Conservation (phyloP, 2,888 invertebrate genomes). For the Leptinotarsa rubiginosa region DNA sequence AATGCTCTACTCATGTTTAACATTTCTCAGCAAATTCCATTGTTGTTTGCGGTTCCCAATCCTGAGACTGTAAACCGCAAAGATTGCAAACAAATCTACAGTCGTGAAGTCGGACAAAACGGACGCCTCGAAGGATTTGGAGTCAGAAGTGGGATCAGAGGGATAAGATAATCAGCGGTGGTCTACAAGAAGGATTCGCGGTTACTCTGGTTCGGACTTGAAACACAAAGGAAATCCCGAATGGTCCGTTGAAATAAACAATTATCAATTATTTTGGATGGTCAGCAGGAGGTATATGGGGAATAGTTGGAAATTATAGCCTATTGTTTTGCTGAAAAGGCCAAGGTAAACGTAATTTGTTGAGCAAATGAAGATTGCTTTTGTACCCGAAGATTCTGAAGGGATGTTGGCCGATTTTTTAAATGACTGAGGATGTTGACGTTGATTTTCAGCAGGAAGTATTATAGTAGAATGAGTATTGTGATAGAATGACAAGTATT, state of each 20-base stretch:
- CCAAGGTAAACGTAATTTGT: constrained; percentile 41
- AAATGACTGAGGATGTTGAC: not conserved
- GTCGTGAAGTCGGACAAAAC: constrained; percentile 26
- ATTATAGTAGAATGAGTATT: no score
- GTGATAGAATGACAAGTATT: no score
- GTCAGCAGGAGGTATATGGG: constrained; percentile 42
- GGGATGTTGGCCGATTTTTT: constrained; percentile 37
- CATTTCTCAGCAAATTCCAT: no score
- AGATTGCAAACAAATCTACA: no score
- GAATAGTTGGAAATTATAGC: constrained; percentile 13
- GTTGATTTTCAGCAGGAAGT: no score
- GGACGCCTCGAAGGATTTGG: constrained; percentile 44
- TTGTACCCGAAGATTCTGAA: constrained; percentile 29
- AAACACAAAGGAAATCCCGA: constrained; percentile 50
- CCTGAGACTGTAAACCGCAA: not conserved
- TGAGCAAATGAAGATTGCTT: constrained; percentile 40
- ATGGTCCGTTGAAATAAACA: constrained; percentile 58
- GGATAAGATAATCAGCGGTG: constrained; percentile 55
- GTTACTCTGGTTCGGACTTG: constrained; percentile 41
- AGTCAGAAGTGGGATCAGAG: constrained; percentile 50
- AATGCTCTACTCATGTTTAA: no score
- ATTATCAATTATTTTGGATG: constrained; percentile 57
- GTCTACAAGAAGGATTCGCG: constrained; percentile 53
- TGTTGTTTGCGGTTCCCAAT: not conserved
- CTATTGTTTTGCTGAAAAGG: constrained; percentile 30